phyloP scores from a whole-genome alignment of 2,888 invertebrate genomes.

The Tetragonula carbonaria region DNA sequence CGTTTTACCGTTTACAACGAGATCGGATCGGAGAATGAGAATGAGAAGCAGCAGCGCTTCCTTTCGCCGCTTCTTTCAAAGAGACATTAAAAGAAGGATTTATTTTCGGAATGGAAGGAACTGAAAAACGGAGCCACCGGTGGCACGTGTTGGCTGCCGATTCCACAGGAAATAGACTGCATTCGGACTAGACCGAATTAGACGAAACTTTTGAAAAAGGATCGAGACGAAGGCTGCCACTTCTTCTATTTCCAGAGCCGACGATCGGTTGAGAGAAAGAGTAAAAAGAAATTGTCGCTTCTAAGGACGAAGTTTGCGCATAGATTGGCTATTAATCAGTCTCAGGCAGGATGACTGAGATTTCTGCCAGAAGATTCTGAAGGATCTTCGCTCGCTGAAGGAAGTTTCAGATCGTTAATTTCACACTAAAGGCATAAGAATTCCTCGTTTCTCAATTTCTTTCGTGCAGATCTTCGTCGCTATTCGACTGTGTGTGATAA shows the following conservation, averaged over 20 bases:
- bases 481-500: too few species aligned
- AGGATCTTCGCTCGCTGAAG: not conserved
- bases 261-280: constrained; percentile 13
- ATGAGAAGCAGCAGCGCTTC: not conserved
- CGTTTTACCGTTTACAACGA: not conserved
- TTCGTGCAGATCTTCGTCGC: too few species aligned
- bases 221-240: constrained; percentile 54
- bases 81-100: constrained; percentile 31
- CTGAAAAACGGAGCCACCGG: constrained; percentile 46
- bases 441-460: too few species aligned
- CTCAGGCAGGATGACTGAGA: not conserved
- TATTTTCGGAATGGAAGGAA: constrained; percentile 57
- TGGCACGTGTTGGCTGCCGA: constrained; percentile 52
- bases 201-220: constrained; percentile 65
- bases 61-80: not conserved
- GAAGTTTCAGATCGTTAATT: too few species aligned
- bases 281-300: constrained; percentile 37
- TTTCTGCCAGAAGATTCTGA: not conserved
- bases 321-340: constrained; percentile 52
- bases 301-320: constrained; percentile 52
- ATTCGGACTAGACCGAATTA: constrained; percentile 62
- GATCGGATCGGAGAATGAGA: not conserved
- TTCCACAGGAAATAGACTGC: constrained; percentile 60
- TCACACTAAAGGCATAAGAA: too few species aligned
- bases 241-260: constrained; percentile 56